A percentile compares a stretch with the other conserved stretches of the same genome.
Evolutionary conservation across 2,113 vertebrate species (phyloP).

Genomic region (Perca fluviatilis): DNA sequence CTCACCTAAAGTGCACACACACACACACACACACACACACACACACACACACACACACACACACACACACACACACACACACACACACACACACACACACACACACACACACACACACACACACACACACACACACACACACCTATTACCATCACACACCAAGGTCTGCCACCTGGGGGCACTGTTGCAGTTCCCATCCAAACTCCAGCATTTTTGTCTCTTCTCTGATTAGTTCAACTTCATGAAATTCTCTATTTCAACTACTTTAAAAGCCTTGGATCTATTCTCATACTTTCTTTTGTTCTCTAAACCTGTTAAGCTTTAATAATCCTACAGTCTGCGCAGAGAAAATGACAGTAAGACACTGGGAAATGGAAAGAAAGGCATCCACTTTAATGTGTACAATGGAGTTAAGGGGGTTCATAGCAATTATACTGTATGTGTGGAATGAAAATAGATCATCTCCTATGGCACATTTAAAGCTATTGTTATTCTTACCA

Average conservation of each 20-base stretch:
- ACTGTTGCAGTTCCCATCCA: slow-evolving; percentile 73
- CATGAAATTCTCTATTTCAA: slow-evolving; percentile 44
- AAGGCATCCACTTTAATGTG: slow-evolving; percentile 1
- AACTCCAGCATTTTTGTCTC: slow-evolving; percentile 17
- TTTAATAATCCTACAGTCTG: slow-evolving; percentile 50
- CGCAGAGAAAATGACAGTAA: slow-evolving; percentile 48
- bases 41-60: slow-evolving; percentile 16
- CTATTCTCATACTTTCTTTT: slow-evolving; percentile 58
- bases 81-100: slow-evolving; percentile 33
- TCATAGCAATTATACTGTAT: slow-evolving; percentile 20
- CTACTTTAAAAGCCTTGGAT: slow-evolving; percentile 32
- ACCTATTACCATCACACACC: not conserved
- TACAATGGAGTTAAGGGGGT: slow-evolving; percentile 9
- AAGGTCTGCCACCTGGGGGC: slow-evolving; percentile 70
- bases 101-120: not conserved
- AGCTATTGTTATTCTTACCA: slow-evolving; percentile 41
- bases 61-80: slow-evolving; percentile 5
- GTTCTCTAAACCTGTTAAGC: slow-evolving; percentile 57
- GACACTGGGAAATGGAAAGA: slow-evolving; percentile 29
- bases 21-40: not conserved
- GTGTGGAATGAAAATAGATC: slow-evolving; percentile 51
- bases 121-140: slow-evolving; percentile 25
- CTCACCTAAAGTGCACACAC: slow-evolving; percentile 85
- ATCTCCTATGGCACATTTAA: slow-evolving; percentile 51
- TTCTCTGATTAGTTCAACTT: slow-evolving; percentile 60